phyloP scores from a whole-genome alignment of 2,113 vertebrate genomes.

The Casuarius casuarius region DNA sequence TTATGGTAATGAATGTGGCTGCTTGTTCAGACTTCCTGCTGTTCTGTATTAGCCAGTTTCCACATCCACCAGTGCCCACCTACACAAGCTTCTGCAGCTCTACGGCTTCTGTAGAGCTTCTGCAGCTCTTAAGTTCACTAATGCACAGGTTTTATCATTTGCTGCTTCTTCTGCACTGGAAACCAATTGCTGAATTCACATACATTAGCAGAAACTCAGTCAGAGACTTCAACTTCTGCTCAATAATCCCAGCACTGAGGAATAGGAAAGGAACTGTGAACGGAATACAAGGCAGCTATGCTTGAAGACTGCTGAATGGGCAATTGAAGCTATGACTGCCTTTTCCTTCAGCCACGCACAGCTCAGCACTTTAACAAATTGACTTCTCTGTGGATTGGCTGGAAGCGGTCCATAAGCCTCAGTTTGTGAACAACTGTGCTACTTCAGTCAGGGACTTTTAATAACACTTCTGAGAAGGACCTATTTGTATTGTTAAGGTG shows the following conservation, averaged over 20 bases:
- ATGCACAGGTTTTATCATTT: fast-evolving
- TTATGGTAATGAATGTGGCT: neutral
- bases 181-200: fast-evolving
- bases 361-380: neutral
- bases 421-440: neutral
- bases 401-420: neutral
- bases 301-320: neutral
- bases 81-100: neutral
- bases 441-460: neutral
- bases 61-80: neutral
- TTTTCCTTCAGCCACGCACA: neutral
- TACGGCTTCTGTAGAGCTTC: neutral
- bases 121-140: neutral
- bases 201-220: too few relatives aligned
- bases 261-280: neutral
- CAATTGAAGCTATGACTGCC: neutral
- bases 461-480: neutral
- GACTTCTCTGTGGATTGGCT: neutral
- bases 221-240: neutral
- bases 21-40: neutral
- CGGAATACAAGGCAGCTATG: neutral
- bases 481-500: neutral
- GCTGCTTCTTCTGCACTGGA: neutral
- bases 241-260: neutral
- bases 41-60: neutral